phyloP scores from a whole-genome alignment of 2,888 invertebrate genomes.

The Lepidocyrtoides sp. region DNA sequence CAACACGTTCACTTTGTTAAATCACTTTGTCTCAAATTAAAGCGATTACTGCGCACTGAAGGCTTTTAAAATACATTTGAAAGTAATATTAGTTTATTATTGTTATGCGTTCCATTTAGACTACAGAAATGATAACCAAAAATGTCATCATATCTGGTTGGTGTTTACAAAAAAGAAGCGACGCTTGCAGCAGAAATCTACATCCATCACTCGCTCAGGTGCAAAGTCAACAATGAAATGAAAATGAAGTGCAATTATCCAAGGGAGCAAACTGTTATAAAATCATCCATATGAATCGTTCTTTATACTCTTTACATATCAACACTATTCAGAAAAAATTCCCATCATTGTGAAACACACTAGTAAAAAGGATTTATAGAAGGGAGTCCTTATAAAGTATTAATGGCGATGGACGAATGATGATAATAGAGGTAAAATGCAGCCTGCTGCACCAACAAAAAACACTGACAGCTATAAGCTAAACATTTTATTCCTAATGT shows the following conservation, averaged over 20 bases:
- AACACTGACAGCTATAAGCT: slow-evolving; percentile 10
- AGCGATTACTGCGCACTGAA: background rate
- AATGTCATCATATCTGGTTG: slow-evolving; percentile 5
- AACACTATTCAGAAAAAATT: slow-evolving; percentile 59
- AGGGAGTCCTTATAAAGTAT: background rate
- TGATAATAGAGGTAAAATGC: background rate
- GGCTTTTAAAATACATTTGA: slow-evolving; percentile 45
- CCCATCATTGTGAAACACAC: slow-evolving; percentile 69
- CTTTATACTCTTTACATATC: slow-evolving; percentile 67
- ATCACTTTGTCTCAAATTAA: background rate
- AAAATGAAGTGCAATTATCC: slow-evolving; percentile 70
- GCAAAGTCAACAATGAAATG: slow-evolving; percentile 74
- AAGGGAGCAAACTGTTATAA: slow-evolving; percentile 61
- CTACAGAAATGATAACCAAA: background rate
- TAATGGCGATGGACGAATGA: background rate
- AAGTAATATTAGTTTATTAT: background rate
- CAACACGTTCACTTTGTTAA: background rate
- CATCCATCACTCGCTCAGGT: background rate
- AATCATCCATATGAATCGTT: slow-evolving; percentile 68
- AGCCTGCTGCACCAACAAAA: background rate
- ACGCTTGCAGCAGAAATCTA: background rate
- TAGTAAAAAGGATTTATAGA: background rate
- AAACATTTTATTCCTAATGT: background rate
- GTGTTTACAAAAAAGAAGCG: background rate
- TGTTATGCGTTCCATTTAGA: background rate